phyloP scores from a whole-genome alignment of 2,113 vertebrate genomes.

The Gorsachius goisagi region DNA sequence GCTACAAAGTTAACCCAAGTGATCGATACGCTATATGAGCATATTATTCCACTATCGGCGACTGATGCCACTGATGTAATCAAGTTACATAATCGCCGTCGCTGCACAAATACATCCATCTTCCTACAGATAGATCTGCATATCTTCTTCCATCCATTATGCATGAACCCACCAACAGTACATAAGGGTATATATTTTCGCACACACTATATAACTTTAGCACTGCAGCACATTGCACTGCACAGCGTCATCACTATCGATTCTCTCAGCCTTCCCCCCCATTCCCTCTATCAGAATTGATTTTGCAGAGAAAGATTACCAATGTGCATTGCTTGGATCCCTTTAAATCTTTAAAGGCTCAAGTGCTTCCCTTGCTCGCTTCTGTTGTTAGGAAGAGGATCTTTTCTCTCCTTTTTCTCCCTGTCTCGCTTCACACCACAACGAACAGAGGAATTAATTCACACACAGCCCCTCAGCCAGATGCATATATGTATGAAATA shows the following conservation, averaged over 20 bases:
- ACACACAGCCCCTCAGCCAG: conserved; percentile 67
- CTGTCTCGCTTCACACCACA: conserved; percentile 28
- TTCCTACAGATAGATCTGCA: conserved; percentile 77
- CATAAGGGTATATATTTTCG: conserved; percentile 63
- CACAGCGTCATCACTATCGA: conserved; percentile 75
- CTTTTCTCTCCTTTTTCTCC: conserved; percentile 15
- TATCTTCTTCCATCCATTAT: conserved; percentile 73
- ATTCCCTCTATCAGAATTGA: conserved; percentile 51
- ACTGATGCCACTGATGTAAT: conserved; percentile 80
- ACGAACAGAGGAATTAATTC: conserved; percentile 70
- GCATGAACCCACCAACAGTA: conserved; percentile 73
- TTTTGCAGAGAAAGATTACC: conserved; percentile 56
- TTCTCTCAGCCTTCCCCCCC: conserved; percentile 48
- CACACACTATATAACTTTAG: conserved; percentile 71
- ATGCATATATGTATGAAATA: conserved; percentile 69
- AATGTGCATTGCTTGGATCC: conserved; percentile 34
- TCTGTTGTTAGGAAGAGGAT: conserved; percentile 1
- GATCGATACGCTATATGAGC: conserved; percentile 53
- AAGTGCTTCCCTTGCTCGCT: background rate
- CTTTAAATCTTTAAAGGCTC: conserved; percentile 61
- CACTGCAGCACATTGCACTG: conserved; percentile 73
- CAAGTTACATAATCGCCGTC: conserved; percentile 81
- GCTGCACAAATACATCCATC: conserved; percentile 77
- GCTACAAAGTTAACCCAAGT: conserved; percentile 72
- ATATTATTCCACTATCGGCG: conserved; percentile 68